These are phyloP conservation scores for Saturnia japonica DNA, from an alignment of 2,888 invertebrate genomes.

Conservation along the genomic window DNA sequence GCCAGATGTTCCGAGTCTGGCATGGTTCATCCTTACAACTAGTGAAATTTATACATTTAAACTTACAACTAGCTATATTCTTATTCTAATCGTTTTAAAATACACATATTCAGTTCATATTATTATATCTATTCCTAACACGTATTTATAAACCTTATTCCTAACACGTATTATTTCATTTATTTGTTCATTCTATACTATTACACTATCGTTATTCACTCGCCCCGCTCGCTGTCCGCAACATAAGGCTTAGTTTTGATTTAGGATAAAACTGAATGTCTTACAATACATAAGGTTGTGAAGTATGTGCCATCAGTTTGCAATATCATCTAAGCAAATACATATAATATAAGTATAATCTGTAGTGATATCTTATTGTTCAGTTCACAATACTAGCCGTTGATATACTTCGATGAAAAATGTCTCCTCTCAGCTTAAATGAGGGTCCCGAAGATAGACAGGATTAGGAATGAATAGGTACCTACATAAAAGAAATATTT, in stretches of 20 bases:
- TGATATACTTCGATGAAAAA: conserved; percentile 52
- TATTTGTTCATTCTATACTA: too few relatives aligned
- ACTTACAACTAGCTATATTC: too few relatives aligned
- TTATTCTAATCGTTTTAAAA: too few relatives aligned
- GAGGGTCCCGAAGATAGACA: conserved; percentile 54
- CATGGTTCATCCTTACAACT: too few relatives aligned
- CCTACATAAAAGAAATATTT: conserved; percentile 38
- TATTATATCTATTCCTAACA: too few relatives aligned
- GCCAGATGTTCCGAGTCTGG: too few relatives aligned
- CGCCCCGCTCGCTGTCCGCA: too few relatives aligned
- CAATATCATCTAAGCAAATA: not conserved
- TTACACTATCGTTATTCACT: too few relatives aligned
- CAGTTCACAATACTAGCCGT: conserved; percentile 40
- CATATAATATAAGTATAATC: not conserved
- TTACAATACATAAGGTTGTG: not conserved
- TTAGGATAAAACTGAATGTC: not conserved
- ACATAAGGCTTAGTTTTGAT: not conserved
- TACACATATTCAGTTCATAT: too few relatives aligned
- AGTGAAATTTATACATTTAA: too few relatives aligned
- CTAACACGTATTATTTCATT: too few relatives aligned
- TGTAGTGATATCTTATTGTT: conserved; percentile 35
- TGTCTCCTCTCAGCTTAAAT: conserved; percentile 52
- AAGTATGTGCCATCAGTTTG: not conserved
- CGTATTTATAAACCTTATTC: too few relatives aligned
- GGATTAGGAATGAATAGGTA: conserved; percentile 51